Evolutionary conservation across 2,888 invertebrate species (phyloP).

Genomic region (Heteropelma amictum): DNA sequence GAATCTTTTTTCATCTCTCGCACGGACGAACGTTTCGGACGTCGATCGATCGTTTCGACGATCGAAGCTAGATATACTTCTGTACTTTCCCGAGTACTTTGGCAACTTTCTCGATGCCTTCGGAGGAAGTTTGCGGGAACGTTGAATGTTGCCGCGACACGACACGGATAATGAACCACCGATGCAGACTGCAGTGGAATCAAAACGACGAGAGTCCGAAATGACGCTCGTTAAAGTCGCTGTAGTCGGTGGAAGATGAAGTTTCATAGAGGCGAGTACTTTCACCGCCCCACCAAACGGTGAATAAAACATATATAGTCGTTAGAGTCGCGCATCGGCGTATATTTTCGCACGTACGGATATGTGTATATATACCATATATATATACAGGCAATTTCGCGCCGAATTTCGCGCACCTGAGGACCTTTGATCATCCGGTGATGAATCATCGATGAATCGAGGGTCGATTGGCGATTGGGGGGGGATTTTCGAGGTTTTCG

Average conservation of each 20-base stretch:
- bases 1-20: not conserved
- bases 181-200: slow-evolving; percentile 45
- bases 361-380: not conserved
- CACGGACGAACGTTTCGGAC: not conserved
- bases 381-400: not conserved
- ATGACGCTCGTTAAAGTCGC: slow-evolving; percentile 16
- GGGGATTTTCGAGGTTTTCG: too few relatives aligned
- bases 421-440: too few relatives aligned
- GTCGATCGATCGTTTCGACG: not conserved
- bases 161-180: slow-evolving; percentile 49
- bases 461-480: too few relatives aligned
- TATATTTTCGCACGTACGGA: not conserved
- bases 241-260: slow-evolving; percentile 48
- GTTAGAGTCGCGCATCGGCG: slow-evolving; percentile 45
- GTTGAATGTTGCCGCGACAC: slow-evolving; percentile 20
- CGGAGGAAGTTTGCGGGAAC: slow-evolving; percentile 4
- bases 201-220: slow-evolving; percentile 32
- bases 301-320: slow-evolving; percentile 24
- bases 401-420: not conserved
- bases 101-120: slow-evolving; percentile 5
- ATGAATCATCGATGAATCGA: too few relatives aligned
- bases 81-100: not conserved
- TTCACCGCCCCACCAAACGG: slow-evolving; percentile 55
- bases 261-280: slow-evolving; percentile 54
- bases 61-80: not conserved